phyloP scores from a whole-genome alignment of 2,888 invertebrate genomes.

The Tineola bisselliella region DNA sequence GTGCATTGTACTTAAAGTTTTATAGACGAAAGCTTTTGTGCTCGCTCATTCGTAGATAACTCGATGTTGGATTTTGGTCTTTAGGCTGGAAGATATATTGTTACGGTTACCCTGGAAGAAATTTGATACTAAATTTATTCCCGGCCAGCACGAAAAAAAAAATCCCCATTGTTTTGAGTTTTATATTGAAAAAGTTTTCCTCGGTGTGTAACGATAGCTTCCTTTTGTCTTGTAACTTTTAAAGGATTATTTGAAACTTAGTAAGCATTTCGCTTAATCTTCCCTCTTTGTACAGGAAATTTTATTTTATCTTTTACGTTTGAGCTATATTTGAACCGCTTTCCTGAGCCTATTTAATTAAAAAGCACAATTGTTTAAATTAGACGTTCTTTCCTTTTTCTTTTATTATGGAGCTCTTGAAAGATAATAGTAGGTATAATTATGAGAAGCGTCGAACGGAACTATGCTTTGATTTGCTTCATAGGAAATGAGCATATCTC shows the following conservation, averaged over 20 bases:
- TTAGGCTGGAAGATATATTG: conserved; percentile 30
- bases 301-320: conserved; percentile 3
- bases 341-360: conserved; percentile 4
- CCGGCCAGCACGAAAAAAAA: conserved; percentile 26
- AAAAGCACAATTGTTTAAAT: neutral
- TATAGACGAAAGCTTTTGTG: conserved; percentile 19
- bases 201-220: conserved; percentile 32
- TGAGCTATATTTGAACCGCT: conserved; percentile 1
- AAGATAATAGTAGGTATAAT: neutral
- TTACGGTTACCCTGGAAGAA: conserved; percentile 31
- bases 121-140: conserved; percentile 43
- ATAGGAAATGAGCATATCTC: neutral
- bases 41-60: conserved; percentile 27
- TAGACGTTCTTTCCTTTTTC: neutral
- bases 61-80: conserved; percentile 20
- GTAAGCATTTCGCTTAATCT: conserved; percentile 38
- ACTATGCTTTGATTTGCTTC: neutral
- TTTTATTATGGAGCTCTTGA: neutral
- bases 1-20: conserved; percentile 40
- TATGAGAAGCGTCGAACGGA: neutral
- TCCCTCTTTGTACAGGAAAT: conserved; percentile 23
- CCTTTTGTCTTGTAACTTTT: conserved; percentile 42
- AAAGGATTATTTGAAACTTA: conserved; percentile 44
- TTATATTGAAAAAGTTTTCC: conserved; percentile 57
- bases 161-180: conserved; percentile 43